Evolutionary conservation across 2,888 invertebrate genomes (phyloP), one percentile per base, ranked within the genome.

Genomic region (Latrodectus elegans): DNA sequence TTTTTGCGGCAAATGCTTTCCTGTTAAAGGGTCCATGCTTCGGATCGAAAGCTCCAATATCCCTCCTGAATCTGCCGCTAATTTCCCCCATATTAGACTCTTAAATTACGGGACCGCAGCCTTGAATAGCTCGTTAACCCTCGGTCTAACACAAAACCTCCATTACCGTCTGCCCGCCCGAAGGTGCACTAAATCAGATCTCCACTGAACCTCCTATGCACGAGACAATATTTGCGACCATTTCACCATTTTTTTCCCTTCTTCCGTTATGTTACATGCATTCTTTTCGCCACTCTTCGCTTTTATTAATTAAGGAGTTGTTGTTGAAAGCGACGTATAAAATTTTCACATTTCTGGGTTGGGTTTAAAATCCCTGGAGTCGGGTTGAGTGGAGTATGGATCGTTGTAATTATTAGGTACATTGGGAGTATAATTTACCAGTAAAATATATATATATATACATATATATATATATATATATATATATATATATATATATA

Each of bases 81-180:
- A 84, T 84, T 84, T 49, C 83, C 75, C 71, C 65, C 53, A 84
- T 86, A 86, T 86, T 86, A 86, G 81, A 82, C 86, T 87, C 86
- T 77, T 87, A 87, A 87, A 87, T 87, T 87, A 87, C 72, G 74
- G 86, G 60, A 87, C 86, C 81, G 76, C 86, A 81, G 86, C 76
- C 81, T 72, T 76, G 72, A 81, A 87, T 87, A 77, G 81, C 86
- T 87, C 86, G 86, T 87, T 87, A 87, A 77, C 72, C 81, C 73
- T 65, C 60, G 76, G 76, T 72, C 77, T 70, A 73, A 87, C 86
- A 87, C 86, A 81, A 87, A 87, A 87, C 86, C 86, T 87, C 86
- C 86, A 87, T 87, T 87, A 87, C 75, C 67, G 22, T 53, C 65
- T 52, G 15, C 51, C 55, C 53, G 38, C 81, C 86, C 86, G 38